Evolutionary conservation across 2,797 vertebrate species (phyloP).

Genomic region (Tiaroga cobitis): DNA sequence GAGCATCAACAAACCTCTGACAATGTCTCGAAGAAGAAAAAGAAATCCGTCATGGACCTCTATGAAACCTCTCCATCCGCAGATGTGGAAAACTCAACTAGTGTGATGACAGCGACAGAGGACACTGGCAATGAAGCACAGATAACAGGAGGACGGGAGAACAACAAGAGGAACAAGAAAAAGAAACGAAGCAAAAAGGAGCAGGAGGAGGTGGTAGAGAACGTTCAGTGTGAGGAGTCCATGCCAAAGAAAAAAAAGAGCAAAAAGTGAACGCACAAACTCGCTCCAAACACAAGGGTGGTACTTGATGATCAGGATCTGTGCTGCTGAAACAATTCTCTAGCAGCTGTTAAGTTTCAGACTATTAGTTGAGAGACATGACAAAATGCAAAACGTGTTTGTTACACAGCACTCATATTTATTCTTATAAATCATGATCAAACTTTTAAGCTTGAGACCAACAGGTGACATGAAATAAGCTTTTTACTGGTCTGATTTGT

Average conservation of each 20-base stretch:
- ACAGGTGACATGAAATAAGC: neutral
- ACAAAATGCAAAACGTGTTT: neutral
- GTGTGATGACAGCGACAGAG: conserved; percentile 13
- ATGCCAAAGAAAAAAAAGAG: conserved; percentile 59
- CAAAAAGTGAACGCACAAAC: conserved; percentile 10
- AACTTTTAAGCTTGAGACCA: neutral
- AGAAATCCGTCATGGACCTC: conserved; percentile 52
- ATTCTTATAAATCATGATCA: neutral
- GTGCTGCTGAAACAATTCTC: neutral
- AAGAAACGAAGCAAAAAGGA: conserved; percentile 40
- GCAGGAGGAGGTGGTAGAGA: conserved; percentile 36
- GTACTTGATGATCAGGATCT: neutral
- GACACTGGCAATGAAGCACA: conserved; percentile 17
- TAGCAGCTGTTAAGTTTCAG: neutral
- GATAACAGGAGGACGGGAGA: conserved; percentile 18
- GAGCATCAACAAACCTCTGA: conserved; percentile 17
- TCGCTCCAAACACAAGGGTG: neutral
- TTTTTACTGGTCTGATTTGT: neutral
- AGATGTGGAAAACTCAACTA: neutral
- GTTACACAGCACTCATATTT: conserved; percentile 8
- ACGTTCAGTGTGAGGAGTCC: conserved; percentile 27
- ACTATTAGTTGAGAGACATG: neutral
- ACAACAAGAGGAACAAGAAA: conserved; percentile 17
- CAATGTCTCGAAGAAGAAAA: conserved; percentile 59
- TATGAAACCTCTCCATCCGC: neutral